phyloP scores from a whole-genome alignment of 23 tunicate genomes.

The Diplosoma virens region DNA sequence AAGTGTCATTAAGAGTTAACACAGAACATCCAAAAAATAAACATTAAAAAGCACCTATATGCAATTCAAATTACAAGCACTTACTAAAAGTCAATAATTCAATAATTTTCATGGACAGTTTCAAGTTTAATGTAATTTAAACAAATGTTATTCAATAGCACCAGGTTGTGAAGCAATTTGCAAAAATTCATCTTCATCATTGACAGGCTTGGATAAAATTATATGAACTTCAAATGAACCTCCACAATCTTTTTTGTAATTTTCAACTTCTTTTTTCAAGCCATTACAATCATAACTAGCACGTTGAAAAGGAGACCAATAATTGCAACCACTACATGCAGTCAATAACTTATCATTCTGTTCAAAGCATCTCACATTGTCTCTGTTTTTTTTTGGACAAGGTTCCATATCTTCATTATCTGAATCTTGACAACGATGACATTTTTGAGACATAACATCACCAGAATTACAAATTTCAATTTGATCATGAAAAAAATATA shows the following conservation, averaged over 20 bases:
- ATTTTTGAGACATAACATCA: not conserved
- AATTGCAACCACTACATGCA: conserved; percentile 22
- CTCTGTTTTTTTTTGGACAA: conserved; percentile 4
- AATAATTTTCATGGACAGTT: not conserved
- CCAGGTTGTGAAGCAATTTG: conserved; percentile 73
- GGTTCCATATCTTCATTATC: not conserved
- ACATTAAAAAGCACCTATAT: too few relatives aligned
- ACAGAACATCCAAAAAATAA: too few relatives aligned
- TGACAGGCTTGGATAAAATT: conserved; percentile 70
- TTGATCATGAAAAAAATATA: conserved; percentile 62
- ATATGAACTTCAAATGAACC: conserved; percentile 64
- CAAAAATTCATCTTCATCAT: conserved; percentile 71
- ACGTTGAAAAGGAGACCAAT: conserved; percentile 26
- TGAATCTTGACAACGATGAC: conserved; percentile 25
- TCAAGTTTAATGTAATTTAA: too few relatives aligned
- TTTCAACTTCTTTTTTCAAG: conserved; percentile 40
- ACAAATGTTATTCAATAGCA: conserved; percentile 36
- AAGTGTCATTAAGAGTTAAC: too few relatives aligned
- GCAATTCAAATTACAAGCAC: not conserved
- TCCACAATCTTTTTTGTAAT: conserved; percentile 34
- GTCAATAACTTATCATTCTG: not conserved
- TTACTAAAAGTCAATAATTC: not conserved
- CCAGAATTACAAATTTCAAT: not conserved
- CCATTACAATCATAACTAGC: conserved; percentile 54
- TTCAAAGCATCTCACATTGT: not conserved